Evolutionary conservation across 2,113 vertebrate species (phyloP).

Genomic region (Perognathus longimembris): DNA sequence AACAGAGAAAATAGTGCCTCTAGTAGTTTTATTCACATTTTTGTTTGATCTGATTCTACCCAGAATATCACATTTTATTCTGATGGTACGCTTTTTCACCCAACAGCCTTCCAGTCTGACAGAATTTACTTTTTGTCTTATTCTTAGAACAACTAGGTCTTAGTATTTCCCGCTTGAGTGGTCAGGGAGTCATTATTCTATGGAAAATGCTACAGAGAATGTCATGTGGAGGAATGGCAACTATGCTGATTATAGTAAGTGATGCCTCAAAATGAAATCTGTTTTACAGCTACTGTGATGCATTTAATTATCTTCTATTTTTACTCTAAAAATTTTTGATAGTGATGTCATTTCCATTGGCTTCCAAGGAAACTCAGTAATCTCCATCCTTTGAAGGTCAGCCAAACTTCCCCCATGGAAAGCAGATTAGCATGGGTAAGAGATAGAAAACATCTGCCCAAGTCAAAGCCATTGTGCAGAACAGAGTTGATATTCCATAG

Average conservation of each 20-base stretch:
- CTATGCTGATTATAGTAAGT: slow-evolving; percentile 40
- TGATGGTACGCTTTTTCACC: background rate
- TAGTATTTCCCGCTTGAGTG: slow-evolving; percentile 6
- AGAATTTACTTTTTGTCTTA: slow-evolving; percentile 32
- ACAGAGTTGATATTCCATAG: slow-evolving; percentile 57
- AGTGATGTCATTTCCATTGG: slow-evolving; percentile 21
- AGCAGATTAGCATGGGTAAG: slow-evolving; percentile 39
- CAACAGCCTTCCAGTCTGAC: background rate
- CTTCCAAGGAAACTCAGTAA: slow-evolving; percentile 35
- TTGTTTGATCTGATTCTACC: background rate
- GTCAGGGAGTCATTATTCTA: slow-evolving; percentile 21
- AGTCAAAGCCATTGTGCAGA: slow-evolving; percentile 24
- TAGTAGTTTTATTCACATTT: background rate
- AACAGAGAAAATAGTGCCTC: background rate
- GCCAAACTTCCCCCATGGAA: slow-evolving; percentile 54
- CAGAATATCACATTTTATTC: background rate
- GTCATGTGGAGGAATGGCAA: background rate
- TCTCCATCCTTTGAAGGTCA: slow-evolving; percentile 57
- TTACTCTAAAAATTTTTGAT: slow-evolving; percentile 24
- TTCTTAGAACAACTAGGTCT: slow-evolving; percentile 18
- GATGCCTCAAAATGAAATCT: slow-evolving; percentile 5
- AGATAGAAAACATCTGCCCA: slow-evolving; percentile 66
- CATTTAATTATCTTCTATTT: slow-evolving; percentile 61
- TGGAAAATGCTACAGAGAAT: slow-evolving; percentile 20
- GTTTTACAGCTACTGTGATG: slow-evolving; percentile 45